phyloP scores from a whole-genome alignment of 2,888 invertebrate species.

The Eutolmus rufibarbis region DNA sequence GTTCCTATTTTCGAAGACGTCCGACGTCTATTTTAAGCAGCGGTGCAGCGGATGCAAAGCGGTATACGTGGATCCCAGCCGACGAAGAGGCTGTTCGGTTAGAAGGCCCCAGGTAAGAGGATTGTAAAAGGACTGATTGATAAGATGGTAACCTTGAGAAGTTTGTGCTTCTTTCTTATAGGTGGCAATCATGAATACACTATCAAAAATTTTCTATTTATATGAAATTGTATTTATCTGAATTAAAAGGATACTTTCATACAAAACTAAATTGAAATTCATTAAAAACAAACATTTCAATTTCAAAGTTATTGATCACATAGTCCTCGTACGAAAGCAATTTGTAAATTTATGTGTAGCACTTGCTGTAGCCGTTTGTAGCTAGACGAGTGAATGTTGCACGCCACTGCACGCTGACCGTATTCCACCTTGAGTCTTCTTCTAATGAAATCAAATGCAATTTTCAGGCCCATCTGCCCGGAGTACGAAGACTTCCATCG shows the following conservation, averaged over 20 bases:
- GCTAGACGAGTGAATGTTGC: background rate
- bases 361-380: background rate
- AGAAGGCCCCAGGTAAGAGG: constrained; percentile 71
- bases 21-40: constrained; percentile 77
- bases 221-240: background rate
- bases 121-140: background rate
- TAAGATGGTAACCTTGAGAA: background rate
- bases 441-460: background rate
- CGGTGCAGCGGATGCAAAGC: constrained; percentile 69
- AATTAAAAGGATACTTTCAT: background rate
- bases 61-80: constrained; percentile 80
- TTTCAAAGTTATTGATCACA: background rate
- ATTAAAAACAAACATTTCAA: background rate
- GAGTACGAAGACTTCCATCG: constrained; percentile 49
- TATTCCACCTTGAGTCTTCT: background rate
- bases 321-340: background rate
- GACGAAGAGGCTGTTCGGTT: constrained; percentile 77
- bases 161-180: background rate
- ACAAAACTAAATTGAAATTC: background rate
- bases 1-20: constrained; percentile 81
- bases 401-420: background rate
- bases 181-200: too few relatives aligned
- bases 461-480: constrained; percentile 48
- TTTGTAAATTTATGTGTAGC: background rate
- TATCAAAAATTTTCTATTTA: background rate